A percentile compares a stretch with the other conserved stretches of the same genome.
These are phyloP conservation scores for Helarctos malayanus DNA, from an alignment of 2,797 vertebrate species.

Conservation along the genomic window DNA sequence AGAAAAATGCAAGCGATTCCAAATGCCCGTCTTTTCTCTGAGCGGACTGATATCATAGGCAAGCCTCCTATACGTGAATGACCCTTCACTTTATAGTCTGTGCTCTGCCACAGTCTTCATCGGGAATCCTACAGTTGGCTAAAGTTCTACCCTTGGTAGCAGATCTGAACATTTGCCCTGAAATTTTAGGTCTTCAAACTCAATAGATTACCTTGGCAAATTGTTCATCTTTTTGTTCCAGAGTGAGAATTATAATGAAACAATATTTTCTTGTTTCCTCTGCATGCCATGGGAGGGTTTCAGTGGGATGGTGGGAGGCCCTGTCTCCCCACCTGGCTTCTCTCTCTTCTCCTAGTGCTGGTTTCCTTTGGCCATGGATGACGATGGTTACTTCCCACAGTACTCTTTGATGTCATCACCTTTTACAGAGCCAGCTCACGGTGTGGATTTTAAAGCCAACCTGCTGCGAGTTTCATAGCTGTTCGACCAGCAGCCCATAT, in stretches of 20 bases:
- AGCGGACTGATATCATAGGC: too few species aligned
- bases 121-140: too few species aligned
- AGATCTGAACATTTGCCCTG: neutral
- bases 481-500: neutral
- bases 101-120: neutral
- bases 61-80: neutral
- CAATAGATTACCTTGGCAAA: neutral
- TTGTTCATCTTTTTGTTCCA: neutral
- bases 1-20: neutral
- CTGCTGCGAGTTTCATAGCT: neutral
- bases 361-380: neutral
- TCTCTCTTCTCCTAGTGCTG: too few species aligned
- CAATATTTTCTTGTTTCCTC: neutral
- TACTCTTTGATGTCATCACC: too few species aligned
- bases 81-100: accelerated
- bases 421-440: neutral
- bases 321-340: neutral
- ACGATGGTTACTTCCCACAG: neutral
- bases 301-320: accelerated
- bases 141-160: neutral
- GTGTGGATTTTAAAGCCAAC: neutral
- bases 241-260: neutral
- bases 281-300: neutral
- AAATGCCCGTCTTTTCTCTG: neutral
- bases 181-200: neutral